Conservation (phyloP, 2,888 invertebrate genomes). For the Drosophila basisetae region DNA sequence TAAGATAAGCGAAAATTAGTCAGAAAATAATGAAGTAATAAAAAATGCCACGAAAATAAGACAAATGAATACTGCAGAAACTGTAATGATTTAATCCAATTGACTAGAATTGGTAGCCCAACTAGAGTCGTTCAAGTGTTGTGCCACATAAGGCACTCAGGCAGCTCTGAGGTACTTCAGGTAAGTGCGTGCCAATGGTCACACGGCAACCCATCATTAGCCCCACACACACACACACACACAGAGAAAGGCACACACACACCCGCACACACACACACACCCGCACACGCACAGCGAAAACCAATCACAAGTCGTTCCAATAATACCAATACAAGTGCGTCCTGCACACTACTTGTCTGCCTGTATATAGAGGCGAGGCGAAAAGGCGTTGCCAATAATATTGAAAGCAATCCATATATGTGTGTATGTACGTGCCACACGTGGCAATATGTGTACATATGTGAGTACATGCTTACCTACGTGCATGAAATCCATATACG, state of each 20-base stretch:
- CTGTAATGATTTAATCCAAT: background rate
- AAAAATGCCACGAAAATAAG: too few species aligned
- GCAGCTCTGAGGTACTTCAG: constrained; percentile 41
- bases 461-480: constrained; percentile 14
- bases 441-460: background rate
- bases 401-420: constrained; percentile 78
- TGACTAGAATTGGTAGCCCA: background rate
- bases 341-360: constrained; percentile 16
- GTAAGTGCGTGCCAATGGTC: constrained; percentile 31
- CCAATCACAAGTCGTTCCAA: constrained; percentile 65
- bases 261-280: background rate
- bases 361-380: constrained; percentile 36
- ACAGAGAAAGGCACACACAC: background rate
- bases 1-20: constrained; percentile 26
- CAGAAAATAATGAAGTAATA: background rate
- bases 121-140: background rate
- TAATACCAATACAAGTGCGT: constrained; percentile 54
- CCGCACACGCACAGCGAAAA: constrained; percentile 44
- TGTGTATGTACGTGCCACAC: constrained; percentile 1
- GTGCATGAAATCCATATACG: background rate
- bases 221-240: background rate
- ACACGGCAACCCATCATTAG: constrained; percentile 18
- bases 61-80: background rate
- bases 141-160: background rate
- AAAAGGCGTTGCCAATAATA: constrained; percentile 82